These are phyloP conservation scores for Hormaphis cornu DNA, from an alignment of 1,140 invertebrate genomes.

Conservation along the genomic window DNA sequence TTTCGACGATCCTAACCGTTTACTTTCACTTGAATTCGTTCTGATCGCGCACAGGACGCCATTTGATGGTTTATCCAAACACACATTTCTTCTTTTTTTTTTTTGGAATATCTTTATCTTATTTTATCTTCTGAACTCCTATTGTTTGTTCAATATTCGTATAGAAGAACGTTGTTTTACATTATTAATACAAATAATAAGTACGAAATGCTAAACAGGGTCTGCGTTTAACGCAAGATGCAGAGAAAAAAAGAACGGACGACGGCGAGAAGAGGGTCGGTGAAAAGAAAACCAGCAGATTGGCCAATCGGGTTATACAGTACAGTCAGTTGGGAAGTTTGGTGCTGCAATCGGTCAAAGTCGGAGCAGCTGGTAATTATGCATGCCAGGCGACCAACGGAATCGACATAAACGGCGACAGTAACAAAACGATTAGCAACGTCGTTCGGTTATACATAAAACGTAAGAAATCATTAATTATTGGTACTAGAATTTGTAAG, in stretches of 20 bases:
- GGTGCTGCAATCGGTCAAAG: slow-evolving; percentile 69
- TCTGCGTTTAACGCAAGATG: background rate
- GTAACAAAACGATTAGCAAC: background rate
- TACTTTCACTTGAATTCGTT: too few species aligned
- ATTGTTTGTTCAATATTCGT: too few species aligned
- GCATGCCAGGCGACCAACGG: slow-evolving; percentile 56
- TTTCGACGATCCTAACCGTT: too few species aligned
- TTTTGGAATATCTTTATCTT: too few species aligned
- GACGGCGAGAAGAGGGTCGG: background rate
- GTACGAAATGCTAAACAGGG: too few species aligned
- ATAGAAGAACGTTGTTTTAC: too few species aligned
- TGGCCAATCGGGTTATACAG: background rate
- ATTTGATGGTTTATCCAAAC: too few species aligned
- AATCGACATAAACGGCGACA: background rate
- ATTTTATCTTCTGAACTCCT: too few species aligned
- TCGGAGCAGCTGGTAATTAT: slow-evolving; percentile 67
- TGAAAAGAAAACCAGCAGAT: background rate
- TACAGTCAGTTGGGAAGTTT: slow-evolving; percentile 46
- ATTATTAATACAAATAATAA: too few species aligned
- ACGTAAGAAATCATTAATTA: background rate
- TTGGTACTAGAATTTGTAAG: too few species aligned
- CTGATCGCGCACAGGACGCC: too few species aligned
- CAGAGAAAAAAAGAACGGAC: background rate
- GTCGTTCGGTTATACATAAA: background rate
- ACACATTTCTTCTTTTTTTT: too few species aligned